Evolutionary conservation across 2,888 invertebrate genomes (phyloP), one percentile per base, ranked within the genome.

Genomic region (Epinotia brunnichana): DNA sequence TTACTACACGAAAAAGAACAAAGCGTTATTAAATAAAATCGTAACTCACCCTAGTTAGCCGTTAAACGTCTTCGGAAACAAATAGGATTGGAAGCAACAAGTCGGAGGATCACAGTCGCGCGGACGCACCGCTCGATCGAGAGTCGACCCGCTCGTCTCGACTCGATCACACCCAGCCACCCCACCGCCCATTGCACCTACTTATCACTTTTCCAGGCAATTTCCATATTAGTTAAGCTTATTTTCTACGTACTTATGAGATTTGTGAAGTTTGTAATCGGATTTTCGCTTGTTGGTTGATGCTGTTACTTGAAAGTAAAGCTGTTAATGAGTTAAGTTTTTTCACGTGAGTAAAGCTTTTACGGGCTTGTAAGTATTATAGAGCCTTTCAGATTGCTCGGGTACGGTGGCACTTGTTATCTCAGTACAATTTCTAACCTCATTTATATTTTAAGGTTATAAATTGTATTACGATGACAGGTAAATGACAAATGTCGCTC

Each of bases 31-130:
- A 72, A 61, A 66, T 66, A 62, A 51, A 68, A 57, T 48, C 39
- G 56, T 62, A 41, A 63, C 57, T 68, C 61, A 73, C 57, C 41
- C 67, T 56, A 61, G 56, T 73, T 68, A 73, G 62, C 21, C 68
- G 62, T 68, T 73, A 56, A 67, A 48, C 72, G 62, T 73, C 68
- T 69, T 73, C 41, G 79, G 77, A 76, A 81, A 79, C 78, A 80
- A 82, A 83, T 82, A 78, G 79, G 80, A 78, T 78, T 75, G 76
- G 85, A 84, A 87, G 91, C 91, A 92, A 91, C 91, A 92, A 90
- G 91, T 90, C 67, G 82, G 85, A 84, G 83, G 79, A 83, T 86
- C 86, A 85, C 86, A 24, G 84, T 64, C 54, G 29, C 64, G 44
- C 84, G 86, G 85, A 84, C 86, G 85, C 83, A 83, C 85, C 87